Conservation (phyloP, 2,113 vertebrate species). For the Hymenochirus boettgeri region DNA sequence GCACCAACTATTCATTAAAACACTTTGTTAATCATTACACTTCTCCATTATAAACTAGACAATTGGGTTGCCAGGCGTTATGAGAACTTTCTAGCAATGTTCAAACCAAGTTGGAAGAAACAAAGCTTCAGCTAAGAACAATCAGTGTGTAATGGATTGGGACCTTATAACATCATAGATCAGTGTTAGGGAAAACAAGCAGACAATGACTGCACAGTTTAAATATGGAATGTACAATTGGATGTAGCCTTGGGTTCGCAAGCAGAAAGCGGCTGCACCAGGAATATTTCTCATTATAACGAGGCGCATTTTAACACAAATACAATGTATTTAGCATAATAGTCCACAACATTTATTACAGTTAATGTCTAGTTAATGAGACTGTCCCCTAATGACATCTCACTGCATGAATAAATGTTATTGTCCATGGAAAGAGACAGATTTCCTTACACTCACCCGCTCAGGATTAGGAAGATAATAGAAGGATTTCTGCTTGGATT, state of each 20-base stretch:
- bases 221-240: conserved; percentile 17
- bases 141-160: background rate
- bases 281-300: conserved; percentile 24
- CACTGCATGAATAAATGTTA: conserved; percentile 28
- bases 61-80: no score
- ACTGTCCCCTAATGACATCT: conserved; percentile 32
- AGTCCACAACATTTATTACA: conserved; percentile 23
- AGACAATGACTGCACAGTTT: background rate
- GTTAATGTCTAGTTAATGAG: conserved; percentile 35
- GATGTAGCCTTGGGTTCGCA: background rate
- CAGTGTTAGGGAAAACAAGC: background rate
- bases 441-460: background rate
- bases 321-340: conserved; percentile 36
- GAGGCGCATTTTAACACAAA: conserved; percentile 33
- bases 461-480: background rate
- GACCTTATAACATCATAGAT: background rate
- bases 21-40: no score
- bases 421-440: conserved; percentile 18
- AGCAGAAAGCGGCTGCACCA: background rate
- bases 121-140: background rate
- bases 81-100: no score
- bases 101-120: no score
- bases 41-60: no score
- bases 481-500: background rate
- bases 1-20: no score